Conservation (phyloP, 2,797 vertebrate genomes). For the Psittacula derbiana region DNA sequence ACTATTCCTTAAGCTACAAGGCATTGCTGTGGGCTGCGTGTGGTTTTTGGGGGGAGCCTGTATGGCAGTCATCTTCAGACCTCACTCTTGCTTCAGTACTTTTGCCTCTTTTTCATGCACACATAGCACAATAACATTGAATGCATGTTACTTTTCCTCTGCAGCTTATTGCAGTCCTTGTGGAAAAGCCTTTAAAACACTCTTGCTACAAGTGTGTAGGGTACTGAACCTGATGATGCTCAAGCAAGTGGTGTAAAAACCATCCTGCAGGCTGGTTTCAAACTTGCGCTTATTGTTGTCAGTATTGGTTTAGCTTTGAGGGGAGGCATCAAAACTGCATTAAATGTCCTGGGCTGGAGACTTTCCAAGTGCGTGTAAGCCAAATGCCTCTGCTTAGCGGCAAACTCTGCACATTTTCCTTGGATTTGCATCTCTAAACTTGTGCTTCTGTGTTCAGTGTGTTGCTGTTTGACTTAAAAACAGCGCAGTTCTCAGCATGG, state of each 20-base stretch:
- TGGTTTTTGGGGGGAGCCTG: constrained; percentile 77
- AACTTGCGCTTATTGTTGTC: constrained; percentile 7
- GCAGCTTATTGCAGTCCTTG: constrained; percentile 81
- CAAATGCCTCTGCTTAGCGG: constrained; percentile 53
- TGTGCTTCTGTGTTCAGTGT: constrained; percentile 56
- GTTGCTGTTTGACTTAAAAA: constrained; percentile 1
- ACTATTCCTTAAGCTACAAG: constrained; percentile 74
- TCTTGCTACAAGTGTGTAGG: constrained; percentile 64
- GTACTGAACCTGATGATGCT: constrained; percentile 68
- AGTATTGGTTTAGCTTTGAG: constrained; percentile 24
- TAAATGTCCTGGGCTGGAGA: constrained; percentile 60
- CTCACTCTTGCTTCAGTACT: constrained; percentile 84
- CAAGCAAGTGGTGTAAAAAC: constrained; percentile 58
- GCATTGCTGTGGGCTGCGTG: constrained; percentile 83
- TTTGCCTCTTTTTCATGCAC: constrained; percentile 85
- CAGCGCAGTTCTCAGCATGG: constrained; percentile 31
- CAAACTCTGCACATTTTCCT: constrained; percentile 38
- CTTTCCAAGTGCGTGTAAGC: constrained; percentile 48
- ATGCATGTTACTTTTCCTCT: constrained; percentile 82
- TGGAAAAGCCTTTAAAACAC: constrained; percentile 84
- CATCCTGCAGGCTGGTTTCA: constrained; percentile 51
- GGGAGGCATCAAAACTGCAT: constrained; percentile 60
- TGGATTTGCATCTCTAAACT: constrained; percentile 42
- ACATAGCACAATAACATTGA: constrained; percentile 78
- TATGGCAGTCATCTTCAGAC: constrained; percentile 81